Evolutionary conservation across 2,113 vertebrate species (phyloP).

Genomic region (Serinus canaria): DNA sequence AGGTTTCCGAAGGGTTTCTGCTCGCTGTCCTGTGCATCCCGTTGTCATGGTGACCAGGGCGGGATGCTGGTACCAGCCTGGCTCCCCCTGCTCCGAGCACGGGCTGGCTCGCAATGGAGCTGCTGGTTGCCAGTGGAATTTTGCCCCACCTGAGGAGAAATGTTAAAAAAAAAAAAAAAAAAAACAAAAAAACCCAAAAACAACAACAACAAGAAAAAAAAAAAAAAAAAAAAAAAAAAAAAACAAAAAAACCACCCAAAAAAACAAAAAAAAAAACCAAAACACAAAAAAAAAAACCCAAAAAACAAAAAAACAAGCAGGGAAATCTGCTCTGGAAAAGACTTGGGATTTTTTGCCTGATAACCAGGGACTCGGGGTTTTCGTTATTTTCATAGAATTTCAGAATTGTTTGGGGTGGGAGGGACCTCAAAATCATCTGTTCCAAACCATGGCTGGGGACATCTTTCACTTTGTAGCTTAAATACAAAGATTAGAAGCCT

Average conservation of each 20-base stretch:
- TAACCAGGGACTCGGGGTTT: not conserved
- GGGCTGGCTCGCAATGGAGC: not conserved
- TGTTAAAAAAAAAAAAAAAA: too few relatives aligned
- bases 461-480: too few relatives aligned
- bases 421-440: not conserved
- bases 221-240: too few relatives aligned
- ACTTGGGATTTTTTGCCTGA: not conserved
- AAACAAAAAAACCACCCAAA: too few relatives aligned
- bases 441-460: not conserved
- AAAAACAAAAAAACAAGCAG: too few relatives aligned
- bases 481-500: not conserved
- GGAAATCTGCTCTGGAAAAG: not conserved
- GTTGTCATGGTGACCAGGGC: not conserved
- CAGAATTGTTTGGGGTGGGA: not conserved
- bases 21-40: not conserved
- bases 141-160: not conserved
- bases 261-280: not conserved
- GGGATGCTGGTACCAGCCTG: not conserved
- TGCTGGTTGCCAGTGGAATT: not conserved
- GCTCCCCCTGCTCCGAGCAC: not conserved
- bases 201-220: too few relatives aligned
- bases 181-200: not conserved
- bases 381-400: not conserved
- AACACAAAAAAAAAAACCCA: too few relatives aligned
- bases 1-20: not conserved